Conservation (phyloP, 2,888 invertebrate species). For the Parelbella ahira region DNA sequence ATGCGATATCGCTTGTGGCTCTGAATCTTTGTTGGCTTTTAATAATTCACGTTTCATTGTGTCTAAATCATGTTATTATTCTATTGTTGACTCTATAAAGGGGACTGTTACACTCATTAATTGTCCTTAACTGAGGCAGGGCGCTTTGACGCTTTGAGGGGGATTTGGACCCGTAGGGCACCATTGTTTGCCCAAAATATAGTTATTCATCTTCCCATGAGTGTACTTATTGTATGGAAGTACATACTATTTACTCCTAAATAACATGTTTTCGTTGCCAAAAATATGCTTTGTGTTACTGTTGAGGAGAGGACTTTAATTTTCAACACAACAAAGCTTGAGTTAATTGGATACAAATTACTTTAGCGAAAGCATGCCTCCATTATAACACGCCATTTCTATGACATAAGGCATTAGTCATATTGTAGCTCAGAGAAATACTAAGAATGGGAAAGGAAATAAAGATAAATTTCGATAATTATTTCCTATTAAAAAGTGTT, state of each 20-base stretch:
- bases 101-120: constrained; percentile 72
- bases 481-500: no score
- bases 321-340: constrained; percentile 18
- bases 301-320: constrained; percentile 25
- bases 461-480: no score
- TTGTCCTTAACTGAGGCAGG: constrained; percentile 67
- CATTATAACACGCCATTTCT: no score
- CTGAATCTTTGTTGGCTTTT: constrained; percentile 52
- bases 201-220: constrained; percentile 67
- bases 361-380: constrained; percentile 1
- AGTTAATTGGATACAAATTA: constrained; percentile 18
- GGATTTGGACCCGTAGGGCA: constrained; percentile 51
- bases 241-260: constrained; percentile 41
- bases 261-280: constrained; percentile 36
- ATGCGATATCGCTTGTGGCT: constrained; percentile 8
- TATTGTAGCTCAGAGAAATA: no score
- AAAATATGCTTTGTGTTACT: constrained; percentile 29
- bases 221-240: constrained; percentile 33
- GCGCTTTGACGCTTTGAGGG: constrained; percentile 42
- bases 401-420: no score
- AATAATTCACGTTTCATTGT: constrained; percentile 59
- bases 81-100: constrained; percentile 66
- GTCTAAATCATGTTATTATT: constrained; percentile 63
- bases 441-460: no score
- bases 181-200: constrained; percentile 67